phyloP scores from a whole-genome alignment of 2,113 vertebrate species.

The Corapipo altera region DNA sequence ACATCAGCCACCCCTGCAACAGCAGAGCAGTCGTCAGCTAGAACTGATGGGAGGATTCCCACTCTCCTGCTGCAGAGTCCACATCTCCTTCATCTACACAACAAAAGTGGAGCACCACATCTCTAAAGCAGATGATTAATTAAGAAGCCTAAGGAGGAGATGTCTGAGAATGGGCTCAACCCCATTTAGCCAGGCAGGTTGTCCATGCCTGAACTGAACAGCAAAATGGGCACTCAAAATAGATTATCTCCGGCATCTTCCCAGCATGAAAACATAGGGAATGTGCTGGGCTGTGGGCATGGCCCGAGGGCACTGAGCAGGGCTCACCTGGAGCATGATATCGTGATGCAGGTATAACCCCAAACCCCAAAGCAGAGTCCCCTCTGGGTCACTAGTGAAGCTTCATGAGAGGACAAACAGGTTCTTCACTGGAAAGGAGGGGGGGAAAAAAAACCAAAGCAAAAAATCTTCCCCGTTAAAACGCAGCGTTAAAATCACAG shows the following conservation, averaged over 20 bases:
- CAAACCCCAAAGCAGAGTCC: neutral
- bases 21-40: neutral
- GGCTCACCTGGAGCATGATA: accelerated
- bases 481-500: neutral
- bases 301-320: accelerated
- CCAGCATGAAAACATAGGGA: no score
- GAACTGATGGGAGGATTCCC: neutral
- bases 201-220: neutral
- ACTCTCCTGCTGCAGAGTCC: accelerated
- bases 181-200: neutral
- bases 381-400: neutral
- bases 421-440: neutral
- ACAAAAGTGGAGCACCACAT: accelerated
- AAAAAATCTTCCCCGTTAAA: neutral
- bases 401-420: neutral
- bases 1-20: accelerated
- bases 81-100: accelerated
- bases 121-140: neutral
- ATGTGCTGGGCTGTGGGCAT: accelerated
- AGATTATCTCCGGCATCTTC: neutral
- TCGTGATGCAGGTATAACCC: accelerated
- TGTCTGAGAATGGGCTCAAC: neutral
- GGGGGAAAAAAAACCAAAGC: no score
- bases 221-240: neutral
- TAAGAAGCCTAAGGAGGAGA: neutral